A percentile compares a stretch with the other conserved stretches of the same genome.
Conservation (phyloP, 2,888 invertebrate species). For the Agrypnus murinus region DNA sequence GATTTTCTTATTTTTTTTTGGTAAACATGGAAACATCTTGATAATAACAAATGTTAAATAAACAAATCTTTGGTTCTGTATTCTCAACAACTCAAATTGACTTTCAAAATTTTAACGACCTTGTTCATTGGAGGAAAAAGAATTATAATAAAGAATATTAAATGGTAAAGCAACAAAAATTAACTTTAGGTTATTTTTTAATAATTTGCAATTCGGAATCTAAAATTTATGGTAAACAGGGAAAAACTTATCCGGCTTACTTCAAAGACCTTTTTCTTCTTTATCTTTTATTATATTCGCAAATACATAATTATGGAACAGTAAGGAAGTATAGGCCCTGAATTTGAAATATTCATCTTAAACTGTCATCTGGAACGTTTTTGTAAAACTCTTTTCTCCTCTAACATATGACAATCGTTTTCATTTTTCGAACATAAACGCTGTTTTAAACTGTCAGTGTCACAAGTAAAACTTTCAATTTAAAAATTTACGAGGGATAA, state of each 20-base stretch:
- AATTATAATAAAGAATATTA: slow-evolving; percentile 33
- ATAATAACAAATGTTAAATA: slow-evolving; percentile 12
- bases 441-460: slow-evolving; percentile 21
- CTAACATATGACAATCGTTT: not conserved
- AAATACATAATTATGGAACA: too few relatives aligned
- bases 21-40: slow-evolving; percentile 1
- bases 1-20: not conserved
- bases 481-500: slow-evolving; percentile 29
- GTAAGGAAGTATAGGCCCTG: not conserved
- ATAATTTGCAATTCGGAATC: slow-evolving; percentile 35
- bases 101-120: slow-evolving; percentile 37
- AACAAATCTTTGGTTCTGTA: not conserved
- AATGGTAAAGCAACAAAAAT: not conserved
- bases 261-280: slow-evolving; percentile 7
- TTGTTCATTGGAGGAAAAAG: slow-evolving; percentile 16
- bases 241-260: not conserved
- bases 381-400: slow-evolving; percentile 1
- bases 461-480: slow-evolving; percentile 31
- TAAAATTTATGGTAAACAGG: slow-evolving; percentile 19
- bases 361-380: not conserved
- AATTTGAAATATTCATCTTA: slow-evolving; percentile 12
- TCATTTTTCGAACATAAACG: slow-evolving; percentile 21
- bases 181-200: slow-evolving; percentile 5
- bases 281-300: slow-evolving; percentile 1
- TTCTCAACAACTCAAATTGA: not conserved